phyloP scores from a whole-genome alignment of 2,113 vertebrate species.

The Accipiter virgatus region DNA sequence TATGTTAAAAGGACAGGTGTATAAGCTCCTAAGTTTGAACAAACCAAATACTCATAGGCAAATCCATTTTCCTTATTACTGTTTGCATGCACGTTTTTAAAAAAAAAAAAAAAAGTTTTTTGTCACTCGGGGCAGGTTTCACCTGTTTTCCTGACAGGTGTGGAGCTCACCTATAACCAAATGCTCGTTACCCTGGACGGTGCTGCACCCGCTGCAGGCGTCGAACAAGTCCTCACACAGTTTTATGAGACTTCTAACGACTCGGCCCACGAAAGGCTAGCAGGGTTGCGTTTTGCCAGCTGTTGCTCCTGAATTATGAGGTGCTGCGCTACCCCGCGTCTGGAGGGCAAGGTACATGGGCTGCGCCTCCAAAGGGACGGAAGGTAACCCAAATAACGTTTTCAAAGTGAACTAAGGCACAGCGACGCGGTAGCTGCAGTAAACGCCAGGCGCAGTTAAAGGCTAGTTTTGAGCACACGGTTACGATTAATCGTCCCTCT shows the following conservation, averaged over 20 bases:
- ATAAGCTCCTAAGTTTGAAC: fast-evolving
- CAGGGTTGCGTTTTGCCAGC: background rate
- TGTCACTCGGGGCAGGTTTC: fast-evolving
- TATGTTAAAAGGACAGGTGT: fast-evolving
- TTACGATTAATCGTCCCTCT: fast-evolving
- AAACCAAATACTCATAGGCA: background rate
- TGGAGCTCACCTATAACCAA: too few relatives aligned
- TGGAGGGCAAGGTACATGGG: fast-evolving
- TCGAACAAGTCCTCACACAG: too few relatives aligned
- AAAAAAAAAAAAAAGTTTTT: background rate
- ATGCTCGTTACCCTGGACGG: fast-evolving
- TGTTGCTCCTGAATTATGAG: background rate
- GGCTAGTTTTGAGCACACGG: too few relatives aligned
- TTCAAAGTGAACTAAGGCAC: too few relatives aligned
- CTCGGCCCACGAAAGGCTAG: fast-evolving
- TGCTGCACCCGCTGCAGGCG: fast-evolving
- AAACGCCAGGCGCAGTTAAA: fast-evolving
- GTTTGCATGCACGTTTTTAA: background rate
- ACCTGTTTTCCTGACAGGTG: background rate
- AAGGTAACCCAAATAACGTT: too few relatives aligned
- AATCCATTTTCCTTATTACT: background rate
- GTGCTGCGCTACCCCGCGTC: fast-evolving
- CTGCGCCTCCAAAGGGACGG: background rate
- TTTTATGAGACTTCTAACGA: too few relatives aligned
- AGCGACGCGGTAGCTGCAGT: background rate